A percentile compares a stretch with the other conserved stretches of the same genome.
These are phyloP conservation scores for Tenthredo notha DNA, from an alignment of 2,888 invertebrate species.

Conservation along the genomic window DNA sequence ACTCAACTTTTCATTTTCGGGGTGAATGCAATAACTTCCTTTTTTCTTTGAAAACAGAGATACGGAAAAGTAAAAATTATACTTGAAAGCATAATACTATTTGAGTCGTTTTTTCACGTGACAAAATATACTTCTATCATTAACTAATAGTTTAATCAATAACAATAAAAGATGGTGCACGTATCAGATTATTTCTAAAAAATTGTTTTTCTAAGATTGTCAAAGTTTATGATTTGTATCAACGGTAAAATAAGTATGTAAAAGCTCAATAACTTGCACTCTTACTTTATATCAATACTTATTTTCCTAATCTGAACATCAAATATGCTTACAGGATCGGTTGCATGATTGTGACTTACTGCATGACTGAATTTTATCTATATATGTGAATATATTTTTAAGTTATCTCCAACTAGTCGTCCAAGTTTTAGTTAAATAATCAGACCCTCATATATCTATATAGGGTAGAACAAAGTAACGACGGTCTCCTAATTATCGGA, in stretches of 20 bases:
- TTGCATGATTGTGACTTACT: neutral
- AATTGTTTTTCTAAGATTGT: neutral
- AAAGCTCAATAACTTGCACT: neutral
- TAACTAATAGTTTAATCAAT: too few species aligned
- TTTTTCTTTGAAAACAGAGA: too few species aligned
- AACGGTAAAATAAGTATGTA: neutral
- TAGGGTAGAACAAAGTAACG: neutral
- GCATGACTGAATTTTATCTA: neutral
- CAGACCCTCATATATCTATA: too few species aligned
- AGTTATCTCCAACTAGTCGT: neutral
- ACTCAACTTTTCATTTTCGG: too few species aligned
- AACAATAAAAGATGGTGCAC: neutral
- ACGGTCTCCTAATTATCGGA: conserved; percentile 5
- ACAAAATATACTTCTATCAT: too few species aligned
- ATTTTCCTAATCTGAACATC: neutral
- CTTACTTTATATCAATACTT: neutral
- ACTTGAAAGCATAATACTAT: neutral
- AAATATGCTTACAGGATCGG: neutral
- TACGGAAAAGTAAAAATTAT: too few species aligned
- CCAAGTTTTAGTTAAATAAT: too few species aligned
- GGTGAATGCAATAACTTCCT: too few species aligned
- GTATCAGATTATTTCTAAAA: neutral
- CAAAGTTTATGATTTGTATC: neutral
- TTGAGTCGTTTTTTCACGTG: too few species aligned
- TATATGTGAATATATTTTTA: neutral